Percentiles rank a stretch among this genome's conserved stretches.
Conservation (phyloP, 2,113 vertebrate genomes). For the Emberiza fucata region DNA sequence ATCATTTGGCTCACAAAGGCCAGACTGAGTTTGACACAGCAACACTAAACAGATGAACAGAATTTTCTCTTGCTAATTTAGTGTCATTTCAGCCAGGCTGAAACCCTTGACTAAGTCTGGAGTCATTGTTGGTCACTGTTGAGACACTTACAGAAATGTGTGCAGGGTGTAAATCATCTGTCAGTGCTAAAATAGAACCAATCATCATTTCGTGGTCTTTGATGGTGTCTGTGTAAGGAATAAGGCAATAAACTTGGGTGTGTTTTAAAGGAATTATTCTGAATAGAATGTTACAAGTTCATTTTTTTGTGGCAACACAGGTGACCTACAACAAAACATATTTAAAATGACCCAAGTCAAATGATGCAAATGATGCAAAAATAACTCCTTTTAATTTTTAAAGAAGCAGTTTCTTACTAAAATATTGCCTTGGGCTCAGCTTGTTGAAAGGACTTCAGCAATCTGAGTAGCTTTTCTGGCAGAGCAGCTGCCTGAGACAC, state of each 20-base stretch:
- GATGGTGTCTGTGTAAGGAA: not conserved
- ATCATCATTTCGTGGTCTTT: not conserved
- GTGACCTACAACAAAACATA: not conserved
- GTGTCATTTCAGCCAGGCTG: not conserved
- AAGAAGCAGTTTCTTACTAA: slow-evolving; percentile 31
- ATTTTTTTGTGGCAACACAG: not conserved
- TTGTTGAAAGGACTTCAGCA: not conserved
- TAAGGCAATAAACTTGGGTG: not conserved
- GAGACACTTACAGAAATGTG: not conserved
- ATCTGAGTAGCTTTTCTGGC: slow-evolving; percentile 15
- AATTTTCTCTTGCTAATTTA: not conserved
- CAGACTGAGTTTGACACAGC: not conserved
- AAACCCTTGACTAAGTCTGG: not conserved
- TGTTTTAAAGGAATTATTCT: not conserved
- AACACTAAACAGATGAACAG: not conserved
- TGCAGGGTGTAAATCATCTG: not conserved
- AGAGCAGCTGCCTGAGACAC: slow-evolving; percentile 6
- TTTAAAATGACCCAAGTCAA: slow-evolving; percentile 2
- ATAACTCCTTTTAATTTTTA: slow-evolving; percentile 43
- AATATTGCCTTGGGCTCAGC: slow-evolving; percentile 37
- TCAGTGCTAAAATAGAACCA: not conserved
- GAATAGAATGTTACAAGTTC: not conserved
- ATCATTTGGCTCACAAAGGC: not conserved
- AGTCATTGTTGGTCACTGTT: not conserved
- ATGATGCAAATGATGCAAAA: slow-evolving; percentile 33